These are phyloP conservation scores for Musca domestica DNA, from an alignment of 1,140 invertebrate genomes.

Conservation along the genomic window DNA sequence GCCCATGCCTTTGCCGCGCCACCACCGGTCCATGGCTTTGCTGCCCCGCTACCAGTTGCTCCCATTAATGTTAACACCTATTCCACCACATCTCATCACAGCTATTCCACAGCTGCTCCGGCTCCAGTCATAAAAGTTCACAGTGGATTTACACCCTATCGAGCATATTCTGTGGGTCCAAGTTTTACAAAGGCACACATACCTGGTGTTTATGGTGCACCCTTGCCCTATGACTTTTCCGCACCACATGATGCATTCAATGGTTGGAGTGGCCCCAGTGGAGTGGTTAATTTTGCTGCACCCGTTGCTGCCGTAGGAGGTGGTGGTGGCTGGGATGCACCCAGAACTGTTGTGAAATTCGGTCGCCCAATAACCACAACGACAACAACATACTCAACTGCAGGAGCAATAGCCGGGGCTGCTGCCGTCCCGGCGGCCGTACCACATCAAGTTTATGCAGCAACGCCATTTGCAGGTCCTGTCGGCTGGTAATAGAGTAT, in stretches of 20 bases:
- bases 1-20: not conserved
- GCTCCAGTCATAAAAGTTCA: not conserved
- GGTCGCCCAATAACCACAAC: constrained; percentile 4
- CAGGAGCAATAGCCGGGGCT: not conserved
- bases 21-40: not conserved
- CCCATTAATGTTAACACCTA: not conserved
- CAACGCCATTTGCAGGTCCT: too few species aligned
- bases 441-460: not conserved
- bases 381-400: not conserved
- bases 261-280: too few species aligned
- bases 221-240: not conserved
- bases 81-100: too few species aligned
- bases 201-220: not conserved
- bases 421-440: not conserved
- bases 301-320: not conserved
- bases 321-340: not conserved
- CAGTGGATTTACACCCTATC: not conserved
- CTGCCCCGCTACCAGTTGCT: not conserved
- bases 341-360: not conserved
- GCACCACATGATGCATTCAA: not conserved
- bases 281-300: too few species aligned
- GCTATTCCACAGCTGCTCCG: not conserved
- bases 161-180: not conserved
- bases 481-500: constrained; percentile 1
- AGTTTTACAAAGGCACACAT: not conserved